Conservation (phyloP, 2,113 vertebrate genomes). For the Puma concolor region DNA sequence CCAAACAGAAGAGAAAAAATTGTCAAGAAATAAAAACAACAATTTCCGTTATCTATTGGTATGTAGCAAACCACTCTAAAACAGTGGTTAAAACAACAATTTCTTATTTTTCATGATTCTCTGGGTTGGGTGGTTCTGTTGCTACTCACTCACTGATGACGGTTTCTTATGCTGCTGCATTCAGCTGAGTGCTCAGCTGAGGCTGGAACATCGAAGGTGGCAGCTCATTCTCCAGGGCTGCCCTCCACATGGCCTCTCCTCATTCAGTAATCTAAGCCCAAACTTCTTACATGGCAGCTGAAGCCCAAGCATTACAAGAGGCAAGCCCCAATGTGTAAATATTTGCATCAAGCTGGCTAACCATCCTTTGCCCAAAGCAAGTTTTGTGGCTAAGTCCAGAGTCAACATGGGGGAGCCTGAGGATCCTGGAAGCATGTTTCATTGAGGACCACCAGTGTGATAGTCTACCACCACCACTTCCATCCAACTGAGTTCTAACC, state of each 20-base stretch:
- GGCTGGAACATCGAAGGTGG: not conserved
- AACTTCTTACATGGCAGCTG: not conserved
- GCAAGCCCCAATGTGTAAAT: not conserved
- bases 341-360: not conserved
- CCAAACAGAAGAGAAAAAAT: not conserved
- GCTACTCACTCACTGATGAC: not conserved
- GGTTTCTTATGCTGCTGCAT: not conserved
- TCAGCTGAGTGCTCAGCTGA: not conserved
- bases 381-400: not conserved
- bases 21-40: not conserved
- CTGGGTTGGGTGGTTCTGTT: not conserved
- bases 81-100: not conserved
- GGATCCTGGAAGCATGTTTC: not conserved
- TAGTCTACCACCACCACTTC: not conserved
- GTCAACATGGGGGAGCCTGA: not conserved
- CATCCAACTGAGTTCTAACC: not conserved
- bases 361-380: not conserved
- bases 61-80: conserved; percentile 6
- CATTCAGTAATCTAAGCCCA: not conserved
- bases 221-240: not conserved
- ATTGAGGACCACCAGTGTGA: no score
- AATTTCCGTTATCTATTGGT: not conserved
- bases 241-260: not conserved
- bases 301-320: not conserved
- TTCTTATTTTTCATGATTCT: not conserved